Evolutionary conservation across 2,888 invertebrate species (phyloP), one percentile per base, ranked within the genome.

Genomic region (Anorthoa munda): DNA sequence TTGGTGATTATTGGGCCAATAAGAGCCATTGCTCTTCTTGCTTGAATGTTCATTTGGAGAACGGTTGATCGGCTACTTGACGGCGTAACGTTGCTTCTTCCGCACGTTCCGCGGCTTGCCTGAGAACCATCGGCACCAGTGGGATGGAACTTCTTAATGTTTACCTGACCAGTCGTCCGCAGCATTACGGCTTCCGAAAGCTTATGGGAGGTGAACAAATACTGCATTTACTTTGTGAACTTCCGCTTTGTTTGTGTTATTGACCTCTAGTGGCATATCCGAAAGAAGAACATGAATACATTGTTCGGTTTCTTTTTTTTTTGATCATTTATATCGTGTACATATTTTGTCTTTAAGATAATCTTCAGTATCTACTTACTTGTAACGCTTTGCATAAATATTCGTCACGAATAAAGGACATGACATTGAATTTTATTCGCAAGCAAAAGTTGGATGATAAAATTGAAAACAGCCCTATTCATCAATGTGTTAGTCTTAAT

Each of bases 41-140:
- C 64, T 63, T 66, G 46, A 78, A 66, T 87, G 76, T 88, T 88
- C 83, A 78, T 85, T 84, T 67, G 69, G 59, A 76, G 77, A 81
- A 82, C 79, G 87, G 85, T 86, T 86, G 85, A 82, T 51, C 74
- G 81, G 75, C 72, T 81, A 78, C 74, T 72, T 77, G 75, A 65
- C 61, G 75, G 79, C 81, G 82, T 85, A 86, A 86, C 87, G 86
- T 88, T 89, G 70, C 81, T 84, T 89, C 90, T 90, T 90, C 90
- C 90, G 88, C 82, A 84, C 88, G 92, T 93, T 94, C 90, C 92
- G 90, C 91, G 75, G 83, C 79, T 75, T 90, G 92, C 89, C 90
- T 94, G 92, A 88, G 93, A 94, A 93, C 89, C 85, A 85, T 78
- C 81, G 75, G 82, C 79, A 84, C 78, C 83, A 83, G 79, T 87